Evolutionary conservation across 2,888 invertebrate species (phyloP), one percentile per base, ranked within the genome.

Genomic region (Plusia festucae): DNA sequence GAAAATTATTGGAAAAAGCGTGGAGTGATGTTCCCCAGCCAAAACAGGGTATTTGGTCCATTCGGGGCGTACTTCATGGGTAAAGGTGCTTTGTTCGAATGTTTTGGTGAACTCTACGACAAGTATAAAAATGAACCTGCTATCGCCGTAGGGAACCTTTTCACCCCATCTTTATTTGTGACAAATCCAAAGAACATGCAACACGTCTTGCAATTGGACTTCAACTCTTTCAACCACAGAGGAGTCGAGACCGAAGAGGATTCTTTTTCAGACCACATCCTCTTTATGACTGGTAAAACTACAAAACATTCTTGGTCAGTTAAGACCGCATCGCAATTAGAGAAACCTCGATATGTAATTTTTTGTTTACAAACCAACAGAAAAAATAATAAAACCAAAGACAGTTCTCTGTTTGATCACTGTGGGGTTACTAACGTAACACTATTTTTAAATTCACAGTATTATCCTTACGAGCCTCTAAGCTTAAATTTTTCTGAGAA

Each of bases 1-100:
- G 85, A 88, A 60, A 49, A 18, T 2, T 90, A 90, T 52, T 90
- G 90, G 89, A 86, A 70, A 20, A 88, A 81, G 70, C 85, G 88
- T 13, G 88, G 89, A 3, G 87, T 89, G 0, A 60, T 65, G 2
- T 89, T 88, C 55, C 60, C 85, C 44, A 60, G 69, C 0, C 76
- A 76, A 44, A 83, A 86, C 64, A 89, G 81, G 67, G 55, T 85
- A 0, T 32, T 79, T 18, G 90, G 89, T 13, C 70, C 83, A 0
- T 77, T 85, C 30, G 87, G 85, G 83, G 82, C 84, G 7, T 89
- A 76, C 54, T 2, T 89, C 0, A 68, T 68, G 0, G 68, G 71
- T n/a, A 77, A 83, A 15, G 77, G 76, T 27, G 51, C 89, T 0
- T 20, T 88, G 6, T 89, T 89, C 56, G 78, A 87, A 75, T 68